phyloP scores from a whole-genome alignment of 2,797 vertebrate genomes.

The Meda fulgida region DNA sequence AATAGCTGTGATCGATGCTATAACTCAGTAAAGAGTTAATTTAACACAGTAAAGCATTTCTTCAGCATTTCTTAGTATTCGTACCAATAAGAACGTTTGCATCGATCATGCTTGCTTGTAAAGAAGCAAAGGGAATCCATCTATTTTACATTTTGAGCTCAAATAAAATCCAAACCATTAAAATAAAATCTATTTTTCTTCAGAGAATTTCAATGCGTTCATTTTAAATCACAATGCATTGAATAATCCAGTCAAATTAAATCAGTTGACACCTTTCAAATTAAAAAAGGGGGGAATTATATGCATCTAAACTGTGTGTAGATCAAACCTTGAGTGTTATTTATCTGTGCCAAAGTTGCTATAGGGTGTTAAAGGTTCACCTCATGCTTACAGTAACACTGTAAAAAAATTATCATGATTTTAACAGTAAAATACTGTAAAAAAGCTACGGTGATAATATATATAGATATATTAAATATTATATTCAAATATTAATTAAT shows the following conservation, averaged over 20 bases:
- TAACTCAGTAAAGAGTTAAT: neutral
- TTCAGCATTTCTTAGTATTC: neutral
- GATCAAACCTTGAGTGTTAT: neutral
- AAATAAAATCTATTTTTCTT: neutral
- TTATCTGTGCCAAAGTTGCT: neutral
- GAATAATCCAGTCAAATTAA: neutral
- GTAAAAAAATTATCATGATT: too few species aligned
- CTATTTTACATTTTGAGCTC: neutral
- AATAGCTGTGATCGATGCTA: conserved; percentile 30
- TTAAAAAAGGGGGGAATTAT: neutral
- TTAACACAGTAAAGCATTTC: neutral
- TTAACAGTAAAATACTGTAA: too few species aligned
- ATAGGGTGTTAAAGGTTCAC: too few species aligned
- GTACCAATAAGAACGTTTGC: neutral
- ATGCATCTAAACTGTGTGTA: neutral
- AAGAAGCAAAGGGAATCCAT: neutral
- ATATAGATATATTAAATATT: too few species aligned
- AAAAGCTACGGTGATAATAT: too few species aligned
- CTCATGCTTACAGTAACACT: neutral
- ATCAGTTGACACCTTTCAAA: neutral
- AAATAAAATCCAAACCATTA: neutral
- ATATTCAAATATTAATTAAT: too few species aligned
- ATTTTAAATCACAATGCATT: neutral
- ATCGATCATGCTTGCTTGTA: neutral
- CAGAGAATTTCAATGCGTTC: neutral